Conservation (phyloP, 2,888 invertebrate genomes). For the Epinotia ramella region DNA sequence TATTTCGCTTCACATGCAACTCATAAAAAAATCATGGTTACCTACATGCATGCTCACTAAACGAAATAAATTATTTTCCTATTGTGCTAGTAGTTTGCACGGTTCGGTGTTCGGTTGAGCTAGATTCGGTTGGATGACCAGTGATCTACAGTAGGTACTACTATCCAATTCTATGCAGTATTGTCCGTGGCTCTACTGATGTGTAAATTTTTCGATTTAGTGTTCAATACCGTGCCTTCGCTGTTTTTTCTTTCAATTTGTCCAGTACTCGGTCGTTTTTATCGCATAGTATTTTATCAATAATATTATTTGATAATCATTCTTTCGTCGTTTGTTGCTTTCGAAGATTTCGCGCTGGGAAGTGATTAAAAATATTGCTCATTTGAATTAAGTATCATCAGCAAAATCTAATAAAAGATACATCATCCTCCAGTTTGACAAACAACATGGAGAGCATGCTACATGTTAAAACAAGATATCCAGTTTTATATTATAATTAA, state of each 20-base stretch:
- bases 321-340: not conserved
- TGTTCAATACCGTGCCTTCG: slow-evolving; percentile 14
- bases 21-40: not conserved
- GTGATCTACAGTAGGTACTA: slow-evolving; percentile 46
- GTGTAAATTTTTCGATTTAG: slow-evolving; percentile 55
- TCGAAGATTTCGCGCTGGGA: too few relatives aligned
- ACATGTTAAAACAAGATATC: not conserved
- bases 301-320: not conserved
- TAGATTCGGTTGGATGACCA: slow-evolving; percentile 30
- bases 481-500: slow-evolving; percentile 15
- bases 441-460: not conserved
- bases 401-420: not conserved
- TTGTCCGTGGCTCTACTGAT: slow-evolving; percentile 56
- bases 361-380: too few relatives aligned
- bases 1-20: not conserved
- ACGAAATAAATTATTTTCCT: not conserved
- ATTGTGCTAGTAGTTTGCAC: not conserved
- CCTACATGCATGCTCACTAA: not conserved
- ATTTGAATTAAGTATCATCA: too few relatives aligned
- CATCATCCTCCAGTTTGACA: not conserved
- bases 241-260: not conserved
- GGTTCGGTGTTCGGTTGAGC: not conserved
- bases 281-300: too few relatives aligned
- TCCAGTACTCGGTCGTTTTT: too few relatives aligned
- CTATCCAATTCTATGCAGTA: slow-evolving; percentile 57